Percentiles rank a stretch among this genome's conserved stretches.
These are phyloP conservation scores for Drosophila neonasuta DNA, from an alignment of 2,888 invertebrate genomes.

Conservation along the genomic window DNA sequence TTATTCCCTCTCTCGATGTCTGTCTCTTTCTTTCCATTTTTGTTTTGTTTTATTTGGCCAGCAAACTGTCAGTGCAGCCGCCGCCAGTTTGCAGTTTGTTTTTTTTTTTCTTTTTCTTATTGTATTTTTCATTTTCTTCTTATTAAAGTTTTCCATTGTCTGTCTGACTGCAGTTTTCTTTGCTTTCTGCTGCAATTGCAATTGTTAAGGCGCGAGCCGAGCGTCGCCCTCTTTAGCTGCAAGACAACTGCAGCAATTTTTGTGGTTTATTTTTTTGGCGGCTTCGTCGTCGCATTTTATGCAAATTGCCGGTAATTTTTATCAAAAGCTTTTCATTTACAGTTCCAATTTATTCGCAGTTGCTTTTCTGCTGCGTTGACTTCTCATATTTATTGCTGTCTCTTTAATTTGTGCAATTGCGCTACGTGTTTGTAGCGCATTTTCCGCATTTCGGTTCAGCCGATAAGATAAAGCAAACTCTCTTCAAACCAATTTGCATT, in stretches of 20 bases:
- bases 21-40: conserved; percentile 21
- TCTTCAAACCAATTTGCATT: conserved; percentile 22
- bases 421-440: conserved; percentile 56
- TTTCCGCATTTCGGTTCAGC: conserved; percentile 54
- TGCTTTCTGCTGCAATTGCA: conserved; percentile 51
- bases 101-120: neutral
- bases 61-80: conserved; percentile 38
- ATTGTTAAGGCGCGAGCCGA: conserved; percentile 52
- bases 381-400: conserved; percentile 60
- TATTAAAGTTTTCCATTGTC: conserved; percentile 70
- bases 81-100: conserved; percentile 30
- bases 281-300: conserved; percentile 53
- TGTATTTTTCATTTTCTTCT: conserved; percentile 21
- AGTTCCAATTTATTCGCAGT: conserved; percentile 57
- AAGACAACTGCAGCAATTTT: conserved; percentile 38
- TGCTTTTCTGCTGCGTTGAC: conserved; percentile 55
- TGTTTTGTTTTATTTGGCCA: conserved; percentile 46
- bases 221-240: conserved; percentile 45
- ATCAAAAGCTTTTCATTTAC: conserved; percentile 71
- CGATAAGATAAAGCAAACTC: conserved; percentile 31
- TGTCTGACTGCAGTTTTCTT: conserved; percentile 66
- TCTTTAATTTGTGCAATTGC: conserved; percentile 35
- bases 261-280: conserved; percentile 50
- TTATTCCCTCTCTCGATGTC: conserved; percentile 18
- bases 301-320: conserved; percentile 69